Evolutionary conservation across 1,140 invertebrate species (phyloP).

Genomic region (Caenorhabditis elegans): DNA sequence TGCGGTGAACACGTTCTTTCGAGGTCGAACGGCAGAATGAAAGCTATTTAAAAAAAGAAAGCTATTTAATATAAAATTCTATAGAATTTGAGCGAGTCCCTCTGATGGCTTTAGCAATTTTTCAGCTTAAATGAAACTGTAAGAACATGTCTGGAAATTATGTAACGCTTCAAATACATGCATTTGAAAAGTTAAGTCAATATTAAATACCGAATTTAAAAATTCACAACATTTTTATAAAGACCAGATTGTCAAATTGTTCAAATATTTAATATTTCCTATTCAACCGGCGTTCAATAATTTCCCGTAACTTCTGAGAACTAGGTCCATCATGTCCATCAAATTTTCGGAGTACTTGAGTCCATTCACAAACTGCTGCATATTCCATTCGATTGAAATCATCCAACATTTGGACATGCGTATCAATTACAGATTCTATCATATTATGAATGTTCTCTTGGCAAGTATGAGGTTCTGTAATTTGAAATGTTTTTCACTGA

Average conservation of each 20-base stretch:
- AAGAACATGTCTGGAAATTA: too few relatives aligned
- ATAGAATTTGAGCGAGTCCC: too few relatives aligned
- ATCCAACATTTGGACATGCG: constrained; percentile 10
- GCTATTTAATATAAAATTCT: too few relatives aligned
- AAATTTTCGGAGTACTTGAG: neutral
- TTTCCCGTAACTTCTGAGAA: neutral
- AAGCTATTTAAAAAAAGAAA: too few relatives aligned
- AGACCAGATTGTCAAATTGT: too few relatives aligned
- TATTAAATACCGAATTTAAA: too few relatives aligned
- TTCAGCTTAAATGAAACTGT: too few relatives aligned
- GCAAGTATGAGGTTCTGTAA: constrained; percentile 3
- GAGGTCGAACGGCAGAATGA: neutral
- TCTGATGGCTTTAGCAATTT: too few relatives aligned
- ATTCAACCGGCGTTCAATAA: neutral
- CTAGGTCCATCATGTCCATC: constrained; percentile 2
- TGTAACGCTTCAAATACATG: too few relatives aligned
- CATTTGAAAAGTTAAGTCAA: too few relatives aligned
- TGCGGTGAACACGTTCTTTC: constrained; percentile 2
- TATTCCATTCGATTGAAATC: constrained; percentile 15
- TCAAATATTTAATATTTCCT: neutral
- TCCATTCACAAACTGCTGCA: constrained; percentile 16
- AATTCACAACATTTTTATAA: too few relatives aligned
- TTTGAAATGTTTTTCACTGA: too few relatives aligned
- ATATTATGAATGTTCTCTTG: neutral
- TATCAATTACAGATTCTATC: neutral